phyloP scores from a whole-genome alignment of 1,140 invertebrate species.

The Euschistus heros region DNA sequence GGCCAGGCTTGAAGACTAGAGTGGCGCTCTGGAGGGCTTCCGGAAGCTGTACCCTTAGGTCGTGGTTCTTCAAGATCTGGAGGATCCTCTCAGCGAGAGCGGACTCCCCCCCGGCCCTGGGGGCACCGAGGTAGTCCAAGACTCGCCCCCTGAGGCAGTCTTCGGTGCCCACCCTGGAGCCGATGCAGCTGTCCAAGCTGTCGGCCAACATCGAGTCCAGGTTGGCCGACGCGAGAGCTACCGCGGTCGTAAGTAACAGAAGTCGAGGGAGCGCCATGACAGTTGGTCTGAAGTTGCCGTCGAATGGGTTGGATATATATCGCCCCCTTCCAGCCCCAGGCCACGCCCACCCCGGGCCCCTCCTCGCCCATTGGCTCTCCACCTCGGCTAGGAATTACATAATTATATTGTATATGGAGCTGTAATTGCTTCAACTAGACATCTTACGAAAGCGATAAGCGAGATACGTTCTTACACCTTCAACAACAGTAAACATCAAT shows the following conservation, averaged over 20 bases:
- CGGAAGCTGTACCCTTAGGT: slow-evolving; percentile 56
- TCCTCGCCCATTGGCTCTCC: background rate
- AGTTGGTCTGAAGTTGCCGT: background rate
- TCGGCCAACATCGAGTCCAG: slow-evolving; percentile 25
- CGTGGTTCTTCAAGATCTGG: slow-evolving; percentile 47
- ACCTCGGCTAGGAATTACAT: background rate
- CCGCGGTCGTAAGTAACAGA: background rate
- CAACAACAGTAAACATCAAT: too few species aligned
- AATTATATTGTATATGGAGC: too few species aligned
- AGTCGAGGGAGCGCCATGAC: slow-evolving; percentile 2
- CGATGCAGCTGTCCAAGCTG: slow-evolving; percentile 48
- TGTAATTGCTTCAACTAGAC: too few species aligned
- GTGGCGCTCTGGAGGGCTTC: slow-evolving; percentile 35
- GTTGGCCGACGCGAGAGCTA: background rate
- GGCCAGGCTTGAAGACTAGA: slow-evolving; percentile 37
- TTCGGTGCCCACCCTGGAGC: slow-evolving; percentile 56
- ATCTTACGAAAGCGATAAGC: too few species aligned
- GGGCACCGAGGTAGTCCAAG: slow-evolving; percentile 31
- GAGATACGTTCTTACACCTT: too few species aligned
- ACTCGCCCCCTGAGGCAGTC: slow-evolving; percentile 39
- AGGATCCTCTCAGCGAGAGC: background rate
- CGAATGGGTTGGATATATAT: background rate
- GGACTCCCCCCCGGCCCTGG: background rate
- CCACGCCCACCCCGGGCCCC: background rate
- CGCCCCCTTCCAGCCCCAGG: background rate